These are phyloP conservation scores for Mobula birostris DNA, from an alignment of 2,113 vertebrate species.

Conservation along the genomic window DNA sequence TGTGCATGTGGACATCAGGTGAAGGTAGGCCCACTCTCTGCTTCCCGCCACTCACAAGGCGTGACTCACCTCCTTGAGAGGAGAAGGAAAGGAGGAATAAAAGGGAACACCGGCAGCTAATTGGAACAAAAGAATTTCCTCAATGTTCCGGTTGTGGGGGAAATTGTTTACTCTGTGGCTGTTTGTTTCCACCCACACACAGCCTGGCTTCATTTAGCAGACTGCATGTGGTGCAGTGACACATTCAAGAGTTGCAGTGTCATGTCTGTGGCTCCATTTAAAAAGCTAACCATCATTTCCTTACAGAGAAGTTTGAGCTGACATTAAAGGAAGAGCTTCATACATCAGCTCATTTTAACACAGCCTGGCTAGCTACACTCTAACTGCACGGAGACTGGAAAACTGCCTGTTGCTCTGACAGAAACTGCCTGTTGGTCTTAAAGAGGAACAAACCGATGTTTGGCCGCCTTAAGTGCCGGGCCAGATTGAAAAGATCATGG, in stretches of 20 bases:
- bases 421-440: too few species aligned
- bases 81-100: background rate
- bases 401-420: background rate
- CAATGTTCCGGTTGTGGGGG: background rate
- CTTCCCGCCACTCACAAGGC: too few species aligned
- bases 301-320: background rate
- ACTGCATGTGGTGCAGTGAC: background rate
- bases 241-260: background rate
- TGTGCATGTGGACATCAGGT: background rate
- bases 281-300: background rate
- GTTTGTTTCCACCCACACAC: background rate
- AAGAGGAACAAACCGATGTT: too few species aligned
- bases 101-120: background rate
- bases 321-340: background rate
- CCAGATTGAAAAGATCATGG: too few species aligned
- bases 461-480: too few species aligned
- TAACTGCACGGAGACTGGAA: background rate
- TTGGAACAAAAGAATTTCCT: background rate
- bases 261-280: background rate
- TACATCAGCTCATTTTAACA: background rate
- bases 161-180: background rate
- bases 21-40: background rate
- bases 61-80: background rate
- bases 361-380: background rate
- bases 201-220: slow-evolving; percentile 1